phyloP scores from a whole-genome alignment of 2,797 vertebrate genomes.

The Telmatherina bonti region DNA sequence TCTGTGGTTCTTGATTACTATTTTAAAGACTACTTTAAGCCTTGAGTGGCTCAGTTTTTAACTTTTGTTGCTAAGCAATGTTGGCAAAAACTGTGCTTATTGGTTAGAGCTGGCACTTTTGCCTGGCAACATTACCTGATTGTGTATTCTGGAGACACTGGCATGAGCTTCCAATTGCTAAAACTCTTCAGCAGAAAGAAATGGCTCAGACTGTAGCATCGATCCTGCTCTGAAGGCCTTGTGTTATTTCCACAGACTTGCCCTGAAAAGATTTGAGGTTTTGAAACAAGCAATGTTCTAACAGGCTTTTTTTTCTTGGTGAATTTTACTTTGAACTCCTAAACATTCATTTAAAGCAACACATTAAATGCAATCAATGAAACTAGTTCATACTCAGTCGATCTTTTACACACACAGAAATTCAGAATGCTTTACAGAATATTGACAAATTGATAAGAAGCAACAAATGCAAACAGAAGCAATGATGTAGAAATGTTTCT shows the following conservation, averaged over 20 bases:
- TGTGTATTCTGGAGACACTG: slow-evolving; percentile 72
- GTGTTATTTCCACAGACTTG: neutral
- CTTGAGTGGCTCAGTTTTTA: slow-evolving; percentile 67
- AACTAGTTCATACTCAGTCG: neutral
- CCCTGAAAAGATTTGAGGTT: slow-evolving; percentile 7
- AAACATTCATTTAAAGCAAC: neutral
- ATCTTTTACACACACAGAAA: neutral
- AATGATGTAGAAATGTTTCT: neutral
- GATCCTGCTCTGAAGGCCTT: slow-evolving; percentile 10
- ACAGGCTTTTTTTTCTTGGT: neutral
- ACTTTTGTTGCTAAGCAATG: slow-evolving; percentile 81
- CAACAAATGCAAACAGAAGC: neutral
- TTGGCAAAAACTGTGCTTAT: slow-evolving; percentile 77
- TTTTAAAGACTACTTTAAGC: slow-evolving; percentile 72
- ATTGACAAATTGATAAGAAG: neutral
- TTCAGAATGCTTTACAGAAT: neutral
- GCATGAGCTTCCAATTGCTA: slow-evolving; percentile 63
- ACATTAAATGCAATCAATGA: neutral
- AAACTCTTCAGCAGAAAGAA: slow-evolving; percentile 42
- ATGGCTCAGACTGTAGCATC: slow-evolving; percentile 31
- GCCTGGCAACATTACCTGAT: slow-evolving; percentile 79
- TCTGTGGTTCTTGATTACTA: slow-evolving; percentile 53
- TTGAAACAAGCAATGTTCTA: neutral
- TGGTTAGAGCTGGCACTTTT: slow-evolving; percentile 68
- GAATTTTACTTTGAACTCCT: slow-evolving; percentile 21